Evolutionary conservation across 1,140 invertebrate species (phyloP).

Genomic region (Bombus sylvicola): DNA sequence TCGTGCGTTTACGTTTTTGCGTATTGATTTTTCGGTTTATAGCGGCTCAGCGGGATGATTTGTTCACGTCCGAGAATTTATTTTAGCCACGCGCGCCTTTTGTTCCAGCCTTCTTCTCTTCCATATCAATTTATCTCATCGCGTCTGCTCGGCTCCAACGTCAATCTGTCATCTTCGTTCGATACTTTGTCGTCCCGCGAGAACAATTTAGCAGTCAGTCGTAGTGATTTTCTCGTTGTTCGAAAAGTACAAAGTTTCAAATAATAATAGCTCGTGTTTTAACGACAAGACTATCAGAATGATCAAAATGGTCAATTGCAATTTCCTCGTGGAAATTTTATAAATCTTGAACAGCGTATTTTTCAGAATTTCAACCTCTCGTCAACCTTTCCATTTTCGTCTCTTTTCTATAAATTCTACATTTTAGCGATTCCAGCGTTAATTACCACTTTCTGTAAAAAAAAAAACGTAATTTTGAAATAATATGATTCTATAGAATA

Average conservation of each 20-base stretch:
- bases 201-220: not conserved
- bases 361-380: not conserved
- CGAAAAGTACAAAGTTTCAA: not conserved
- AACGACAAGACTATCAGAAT: not conserved
- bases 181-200: not conserved
- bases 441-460: not conserved
- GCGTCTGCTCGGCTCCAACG: not conserved
- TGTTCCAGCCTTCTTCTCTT: not conserved
- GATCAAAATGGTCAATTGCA: too few relatives aligned
- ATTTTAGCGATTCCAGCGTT: not conserved
- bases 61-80: constrained; percentile 5
- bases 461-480: not conserved
- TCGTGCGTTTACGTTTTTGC: constrained; percentile 25
- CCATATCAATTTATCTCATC: not conserved
- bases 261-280: not conserved
- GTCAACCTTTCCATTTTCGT: too few relatives aligned
- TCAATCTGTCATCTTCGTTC: not conserved
- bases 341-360: not conserved
- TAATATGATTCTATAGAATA: too few relatives aligned
- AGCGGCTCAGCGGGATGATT: not conserved
- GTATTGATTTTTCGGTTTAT: constrained; percentile 35
- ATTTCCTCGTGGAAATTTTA: not conserved
- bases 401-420: not conserved
- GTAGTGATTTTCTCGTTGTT: not conserved
- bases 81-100: constrained; percentile 9